Base-by-base conservation (phyloP, 2,113 vertebrate genomes). In the Hippocampus guttulatus region DNA sequence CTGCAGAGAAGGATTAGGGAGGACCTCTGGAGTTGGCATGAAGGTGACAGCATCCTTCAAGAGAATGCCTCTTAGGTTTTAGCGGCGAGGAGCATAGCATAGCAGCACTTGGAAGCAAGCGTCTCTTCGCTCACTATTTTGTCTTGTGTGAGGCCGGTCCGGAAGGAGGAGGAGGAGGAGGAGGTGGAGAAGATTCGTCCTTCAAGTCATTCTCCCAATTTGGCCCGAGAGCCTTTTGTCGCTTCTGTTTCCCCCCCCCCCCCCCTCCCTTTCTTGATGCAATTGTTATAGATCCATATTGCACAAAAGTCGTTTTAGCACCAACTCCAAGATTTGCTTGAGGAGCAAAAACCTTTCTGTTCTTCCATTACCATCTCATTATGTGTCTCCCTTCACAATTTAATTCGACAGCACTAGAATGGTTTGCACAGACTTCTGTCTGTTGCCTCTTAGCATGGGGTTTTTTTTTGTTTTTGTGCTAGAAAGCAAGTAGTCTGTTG, bases 21-120 rank as follows among this genome's bases (percentile, higher is more conserved):
- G 74, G 69, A 75, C 71, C 52, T 80, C 40, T 80, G 67, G 76
- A 75, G 71, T 77, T 85, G 84, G 70, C 80, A 71, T 79, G 76
- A 84, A 73, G 76, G 78, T 84, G 81, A 78, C 81, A 82, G 69
- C 78, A 68, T 80, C 73, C 72, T 70, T 78, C 69, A 80, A 68
- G 68, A 15, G 67, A 38, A 41, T 68, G 33, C 67, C 67, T 55
- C 23, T n/a, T 33, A 78, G 71, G 69, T 49, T 72, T 82, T 67
- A 75, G 69, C 67, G 73, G 75, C 84, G 74, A 67, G 71, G 66
- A 82, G 78, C 75, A 69, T 66, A 82, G 78, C 77, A 61, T 69
- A 73, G 81, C 85, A 87, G 84, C 89, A 87, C 85, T 91, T 82
- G 84, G 87, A 90, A 88, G 79, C 88, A 87, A 89, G 86, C 76